These are phyloP conservation scores for Pollicipes pollicipes DNA, from an alignment of 1,140 invertebrate genomes.

Conservation along the genomic window DNA sequence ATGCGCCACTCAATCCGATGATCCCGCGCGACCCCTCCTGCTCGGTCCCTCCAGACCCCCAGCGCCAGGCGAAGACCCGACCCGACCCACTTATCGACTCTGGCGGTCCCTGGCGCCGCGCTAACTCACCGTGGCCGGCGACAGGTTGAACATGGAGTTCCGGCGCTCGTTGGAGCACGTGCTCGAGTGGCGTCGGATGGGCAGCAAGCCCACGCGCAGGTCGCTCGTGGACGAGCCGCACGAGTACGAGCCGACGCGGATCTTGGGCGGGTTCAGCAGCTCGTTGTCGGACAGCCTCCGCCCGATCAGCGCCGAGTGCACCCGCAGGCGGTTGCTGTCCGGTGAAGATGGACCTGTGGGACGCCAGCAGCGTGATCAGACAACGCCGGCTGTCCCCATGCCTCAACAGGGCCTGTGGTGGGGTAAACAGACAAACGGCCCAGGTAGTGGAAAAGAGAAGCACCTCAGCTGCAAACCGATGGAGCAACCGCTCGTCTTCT, in stretches of 20 bases:
- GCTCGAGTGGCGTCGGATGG: constrained; percentile 67
- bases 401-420: no score
- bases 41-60: neutral
- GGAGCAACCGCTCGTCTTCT: no score
- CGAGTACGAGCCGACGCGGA: constrained; percentile 62
- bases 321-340: constrained; percentile 69
- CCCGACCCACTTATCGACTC: neutral
- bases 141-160: constrained; percentile 63
- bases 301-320: constrained; percentile 51
- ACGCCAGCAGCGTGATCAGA: constrained; percentile 63
- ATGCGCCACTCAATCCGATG: neutral
- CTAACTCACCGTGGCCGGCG: constrained; percentile 38
- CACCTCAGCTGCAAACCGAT: no score
- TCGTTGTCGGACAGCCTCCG: constrained; percentile 78
- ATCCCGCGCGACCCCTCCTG: neutral
- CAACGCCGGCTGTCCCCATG: constrained; percentile 69
- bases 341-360: constrained; percentile 32
- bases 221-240: constrained; percentile 58
- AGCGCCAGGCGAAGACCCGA: neutral
- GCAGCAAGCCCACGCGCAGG: constrained; percentile 48
- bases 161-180: constrained; percentile 71
- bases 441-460: no score
- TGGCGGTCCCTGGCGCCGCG: neutral
- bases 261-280: constrained; percentile 65
- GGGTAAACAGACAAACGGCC: no score